Conservation (phyloP, 1,140 invertebrate species). For the Tetraneura akinire region DNA sequence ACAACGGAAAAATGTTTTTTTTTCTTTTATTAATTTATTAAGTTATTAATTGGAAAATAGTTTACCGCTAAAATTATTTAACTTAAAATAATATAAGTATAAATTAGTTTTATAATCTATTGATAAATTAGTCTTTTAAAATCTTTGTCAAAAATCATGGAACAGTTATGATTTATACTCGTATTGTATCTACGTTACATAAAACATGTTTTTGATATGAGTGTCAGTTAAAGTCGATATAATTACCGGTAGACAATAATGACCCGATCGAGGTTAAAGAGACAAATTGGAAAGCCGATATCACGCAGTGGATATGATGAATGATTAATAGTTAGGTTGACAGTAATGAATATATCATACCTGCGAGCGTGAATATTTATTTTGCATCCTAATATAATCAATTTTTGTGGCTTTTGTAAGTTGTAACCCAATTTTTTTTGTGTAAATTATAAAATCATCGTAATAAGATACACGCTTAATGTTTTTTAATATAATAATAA, state of each 20-base stretch:
- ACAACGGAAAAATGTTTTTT: too few species aligned
- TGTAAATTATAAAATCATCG: not conserved
- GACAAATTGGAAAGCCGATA: constrained; percentile 48
- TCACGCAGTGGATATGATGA: not conserved
- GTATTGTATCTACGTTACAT: too few species aligned
- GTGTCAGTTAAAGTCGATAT: not conserved
- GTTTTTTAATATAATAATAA: too few species aligned
- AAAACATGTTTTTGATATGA: constrained; percentile 8
- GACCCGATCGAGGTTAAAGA: constrained; percentile 1
- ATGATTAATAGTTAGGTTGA: constrained; percentile 31
- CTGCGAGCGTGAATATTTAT: not conserved
- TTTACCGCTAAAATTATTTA: too few species aligned
- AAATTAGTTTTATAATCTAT: too few species aligned
- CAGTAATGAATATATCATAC: constrained; percentile 46
- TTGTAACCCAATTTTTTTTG: too few species aligned
- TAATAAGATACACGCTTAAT: not conserved
- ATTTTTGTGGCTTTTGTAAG: constrained; percentile 7
- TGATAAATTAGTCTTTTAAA: too few species aligned
- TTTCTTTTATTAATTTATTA: too few species aligned
- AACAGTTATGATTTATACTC: too few species aligned
- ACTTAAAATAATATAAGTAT: too few species aligned
- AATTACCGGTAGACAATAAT: constrained; percentile 34
- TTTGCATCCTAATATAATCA: constrained; percentile 13
- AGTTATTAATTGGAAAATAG: too few species aligned
- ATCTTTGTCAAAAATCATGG: not conserved